phyloP scores from a whole-genome alignment of 2,797 vertebrate genomes.

The Sebastes elongatus region DNA sequence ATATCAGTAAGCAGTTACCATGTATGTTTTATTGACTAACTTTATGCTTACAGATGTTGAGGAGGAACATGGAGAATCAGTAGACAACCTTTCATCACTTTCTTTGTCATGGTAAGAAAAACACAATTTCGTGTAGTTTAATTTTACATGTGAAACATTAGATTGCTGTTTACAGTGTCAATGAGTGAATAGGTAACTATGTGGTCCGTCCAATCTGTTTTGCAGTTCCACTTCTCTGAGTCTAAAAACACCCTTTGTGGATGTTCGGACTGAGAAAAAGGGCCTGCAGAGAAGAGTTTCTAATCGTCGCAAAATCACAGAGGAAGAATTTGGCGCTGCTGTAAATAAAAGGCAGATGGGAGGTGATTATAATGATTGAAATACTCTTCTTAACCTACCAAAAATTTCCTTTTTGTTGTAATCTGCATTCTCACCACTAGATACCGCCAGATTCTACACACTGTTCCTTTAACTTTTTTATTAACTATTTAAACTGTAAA shows the following conservation, averaged over 20 bases:
- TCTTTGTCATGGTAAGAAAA: conserved; percentile 58
- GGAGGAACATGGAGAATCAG: conserved; percentile 19
- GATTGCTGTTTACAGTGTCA: not conserved
- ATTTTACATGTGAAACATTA: not conserved
- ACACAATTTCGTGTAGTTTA: not conserved
- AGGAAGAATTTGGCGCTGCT: conserved; percentile 78
- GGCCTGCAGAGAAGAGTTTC: conserved; percentile 72
- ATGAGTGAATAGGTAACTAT: not conserved
- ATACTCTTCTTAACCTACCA: not conserved
- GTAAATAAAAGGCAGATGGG: conserved; percentile 62
- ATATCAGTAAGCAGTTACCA: not conserved
- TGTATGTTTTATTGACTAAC: not conserved
- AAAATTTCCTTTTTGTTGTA: not conserved
- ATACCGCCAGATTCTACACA: not conserved
- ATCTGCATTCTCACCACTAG: too few species aligned
- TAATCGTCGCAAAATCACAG: conserved; percentile 63
- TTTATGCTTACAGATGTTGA: conserved; percentile 50
- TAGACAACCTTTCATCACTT: conserved; percentile 31
- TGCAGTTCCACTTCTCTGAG: conserved; percentile 73
- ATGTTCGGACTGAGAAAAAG: conserved; percentile 58
- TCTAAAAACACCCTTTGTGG: conserved; percentile 78
- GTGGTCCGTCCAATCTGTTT: conserved; percentile 6
- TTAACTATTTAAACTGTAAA: not conserved
- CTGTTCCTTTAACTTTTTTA: not conserved
- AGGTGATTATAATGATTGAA: conserved; percentile 27